phyloP scores from a whole-genome alignment of 2,797 vertebrate genomes.

The Squalus acanthias region DNA sequence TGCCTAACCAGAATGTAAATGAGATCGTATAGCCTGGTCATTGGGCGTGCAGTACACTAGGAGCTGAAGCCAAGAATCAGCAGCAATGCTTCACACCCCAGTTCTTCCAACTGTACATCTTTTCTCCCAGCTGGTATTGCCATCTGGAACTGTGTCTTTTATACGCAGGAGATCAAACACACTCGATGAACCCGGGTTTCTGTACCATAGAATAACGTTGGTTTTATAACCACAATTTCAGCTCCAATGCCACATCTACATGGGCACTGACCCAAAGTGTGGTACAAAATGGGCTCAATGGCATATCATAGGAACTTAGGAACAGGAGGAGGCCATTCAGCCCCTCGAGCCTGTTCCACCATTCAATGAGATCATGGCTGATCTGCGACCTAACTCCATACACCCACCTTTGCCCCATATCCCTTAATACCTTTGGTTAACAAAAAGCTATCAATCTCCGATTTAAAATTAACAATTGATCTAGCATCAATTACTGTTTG shows the following conservation, averaged over 20 bases:
- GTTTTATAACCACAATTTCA: not conserved
- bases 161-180: too few relatives aligned
- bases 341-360: too few relatives aligned
- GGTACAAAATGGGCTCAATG: not conserved
- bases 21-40: not conserved
- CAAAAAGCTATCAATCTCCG: too few relatives aligned
- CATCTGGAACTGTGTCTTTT: not conserved
- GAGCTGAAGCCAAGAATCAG: not conserved
- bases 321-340: too few relatives aligned
- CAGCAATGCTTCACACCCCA: not conserved
- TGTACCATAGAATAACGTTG: not conserved
- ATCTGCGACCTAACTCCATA: too few relatives aligned
- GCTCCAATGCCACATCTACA: too few relatives aligned
- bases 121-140: not conserved
- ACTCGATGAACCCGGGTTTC: not conserved
- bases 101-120: not conserved
- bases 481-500: too few relatives aligned
- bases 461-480: too few relatives aligned
- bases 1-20: not conserved
- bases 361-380: too few relatives aligned
- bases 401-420: too few relatives aligned
- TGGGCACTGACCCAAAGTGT: not conserved
- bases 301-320: not conserved
- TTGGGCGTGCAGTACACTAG: not conserved
- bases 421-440: too few relatives aligned